These are phyloP conservation scores for Corella eumyota DNA, from an alignment of 23 tunicate species.

Conservation along the genomic window DNA sequence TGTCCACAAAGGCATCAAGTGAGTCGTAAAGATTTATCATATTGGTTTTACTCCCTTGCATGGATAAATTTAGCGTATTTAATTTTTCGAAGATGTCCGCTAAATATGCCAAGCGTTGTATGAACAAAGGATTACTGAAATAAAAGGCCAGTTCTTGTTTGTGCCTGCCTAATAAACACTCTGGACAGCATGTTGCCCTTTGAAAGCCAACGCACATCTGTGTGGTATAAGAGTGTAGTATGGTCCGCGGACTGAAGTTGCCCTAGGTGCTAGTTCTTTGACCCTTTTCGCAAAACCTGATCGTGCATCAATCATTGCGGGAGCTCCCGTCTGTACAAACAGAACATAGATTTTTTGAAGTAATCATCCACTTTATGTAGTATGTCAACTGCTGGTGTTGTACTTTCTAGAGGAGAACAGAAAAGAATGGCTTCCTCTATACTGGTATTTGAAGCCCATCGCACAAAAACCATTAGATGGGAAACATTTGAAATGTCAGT, in stretches of 20 bases:
- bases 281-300: conserved; percentile 15
- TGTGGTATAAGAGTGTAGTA: neutral
- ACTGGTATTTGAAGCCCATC: conserved; percentile 9
- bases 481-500: conserved; percentile 29
- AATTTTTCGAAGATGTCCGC: neutral
- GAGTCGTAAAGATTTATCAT: conserved; percentile 9
- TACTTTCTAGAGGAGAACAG: conserved; percentile 24
- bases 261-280: conserved; percentile 8
- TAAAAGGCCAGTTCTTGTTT: no score
- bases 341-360: conserved; percentile 20
- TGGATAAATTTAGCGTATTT: conserved; percentile 12
- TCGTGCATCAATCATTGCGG: conserved; percentile 19
- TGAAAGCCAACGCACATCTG: neutral
- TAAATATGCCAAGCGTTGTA: no score
- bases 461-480: conserved; percentile 35
- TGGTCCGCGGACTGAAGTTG: conserved; percentile 8
- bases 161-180: no score
- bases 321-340: conserved; percentile 27
- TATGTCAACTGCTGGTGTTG: conserved; percentile 28
- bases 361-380: conserved; percentile 15
- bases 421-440: conserved; percentile 32
- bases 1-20: conserved; percentile 5
- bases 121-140: no score
- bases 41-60: neutral
- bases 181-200: neutral